These are phyloP conservation scores for Pachyseris speciosa DNA, from an alignment of 64 coral and sea anemone species.

Conservation along the genomic window DNA sequence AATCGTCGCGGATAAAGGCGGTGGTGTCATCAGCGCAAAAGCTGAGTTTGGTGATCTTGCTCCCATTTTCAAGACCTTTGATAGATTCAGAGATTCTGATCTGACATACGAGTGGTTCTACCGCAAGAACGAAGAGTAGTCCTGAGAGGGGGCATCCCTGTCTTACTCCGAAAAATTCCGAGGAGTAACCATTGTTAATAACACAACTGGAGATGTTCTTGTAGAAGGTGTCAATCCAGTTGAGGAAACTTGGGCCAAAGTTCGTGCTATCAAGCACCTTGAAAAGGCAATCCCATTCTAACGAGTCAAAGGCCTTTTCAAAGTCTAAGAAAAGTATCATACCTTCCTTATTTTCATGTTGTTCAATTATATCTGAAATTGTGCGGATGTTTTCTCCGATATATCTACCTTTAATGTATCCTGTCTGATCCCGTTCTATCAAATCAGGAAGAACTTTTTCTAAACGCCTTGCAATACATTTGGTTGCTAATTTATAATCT, in stretches of 20 bases:
- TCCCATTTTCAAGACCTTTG: background rate
- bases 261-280: background rate
- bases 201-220: background rate
- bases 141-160: background rate
- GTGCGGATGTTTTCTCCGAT: background rate
- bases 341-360: background rate
- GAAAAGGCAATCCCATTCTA: background rate
- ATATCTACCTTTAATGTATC: constrained; percentile 8
- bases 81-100: background rate
- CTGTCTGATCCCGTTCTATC: background rate
- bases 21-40: too few relatives aligned
- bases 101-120: background rate
- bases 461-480: background rate
- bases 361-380: background rate
- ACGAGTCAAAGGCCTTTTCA: background rate
- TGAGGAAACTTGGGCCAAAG: background rate
- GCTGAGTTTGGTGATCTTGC: too few relatives aligned
- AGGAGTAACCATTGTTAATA: background rate
- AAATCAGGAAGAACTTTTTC: background rate
- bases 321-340: constrained; percentile 3
- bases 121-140: background rate
- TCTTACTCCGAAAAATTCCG: background rate
- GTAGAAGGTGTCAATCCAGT: background rate
- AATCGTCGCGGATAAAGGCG: too few relatives aligned
- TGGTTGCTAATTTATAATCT: constrained; percentile 3